These are phyloP conservation scores for Thamnophis sirtalis DNA, from an alignment of 2,113 vertebrate species.

Conservation along the genomic window DNA sequence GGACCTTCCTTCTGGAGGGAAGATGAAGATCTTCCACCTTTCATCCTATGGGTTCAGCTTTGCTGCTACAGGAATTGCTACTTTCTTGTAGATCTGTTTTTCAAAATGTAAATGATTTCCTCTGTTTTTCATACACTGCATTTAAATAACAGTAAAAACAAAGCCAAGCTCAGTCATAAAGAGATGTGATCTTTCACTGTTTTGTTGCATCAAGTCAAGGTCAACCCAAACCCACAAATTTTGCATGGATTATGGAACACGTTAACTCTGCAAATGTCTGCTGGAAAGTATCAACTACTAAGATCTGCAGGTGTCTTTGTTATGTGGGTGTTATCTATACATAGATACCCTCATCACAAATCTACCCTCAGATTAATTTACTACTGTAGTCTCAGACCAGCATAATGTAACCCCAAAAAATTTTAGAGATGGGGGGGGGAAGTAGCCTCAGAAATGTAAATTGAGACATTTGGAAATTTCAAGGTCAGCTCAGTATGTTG, in stretches of 20 bases:
- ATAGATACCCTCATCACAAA: neutral
- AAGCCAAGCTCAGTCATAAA: neutral
- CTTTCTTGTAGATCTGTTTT: neutral
- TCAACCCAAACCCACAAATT: neutral
- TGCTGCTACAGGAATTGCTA: neutral
- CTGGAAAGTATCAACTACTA: neutral
- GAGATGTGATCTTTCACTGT: neutral
- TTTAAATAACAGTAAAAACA: neutral
- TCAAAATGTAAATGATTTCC: neutral
- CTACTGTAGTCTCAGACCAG: neutral
- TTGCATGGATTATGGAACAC: neutral
- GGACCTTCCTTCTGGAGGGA: neutral
- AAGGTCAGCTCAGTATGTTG: neutral
- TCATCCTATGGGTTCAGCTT: neutral
- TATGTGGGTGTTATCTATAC: neutral
- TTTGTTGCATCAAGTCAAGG: neutral
- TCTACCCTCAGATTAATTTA: neutral
- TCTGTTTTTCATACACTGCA: neutral
- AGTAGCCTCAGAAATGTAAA: neutral
- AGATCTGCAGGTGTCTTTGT: neutral
- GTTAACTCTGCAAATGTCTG: neutral
- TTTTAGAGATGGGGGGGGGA: neutral
- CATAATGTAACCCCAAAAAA: neutral
- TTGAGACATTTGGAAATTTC: neutral
- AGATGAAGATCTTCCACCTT: neutral